Evolutionary conservation across 30 jellyfish, hydroid and myxozoan species (phyloP).

Genomic region (Clytia hemisphaerica): DNA sequence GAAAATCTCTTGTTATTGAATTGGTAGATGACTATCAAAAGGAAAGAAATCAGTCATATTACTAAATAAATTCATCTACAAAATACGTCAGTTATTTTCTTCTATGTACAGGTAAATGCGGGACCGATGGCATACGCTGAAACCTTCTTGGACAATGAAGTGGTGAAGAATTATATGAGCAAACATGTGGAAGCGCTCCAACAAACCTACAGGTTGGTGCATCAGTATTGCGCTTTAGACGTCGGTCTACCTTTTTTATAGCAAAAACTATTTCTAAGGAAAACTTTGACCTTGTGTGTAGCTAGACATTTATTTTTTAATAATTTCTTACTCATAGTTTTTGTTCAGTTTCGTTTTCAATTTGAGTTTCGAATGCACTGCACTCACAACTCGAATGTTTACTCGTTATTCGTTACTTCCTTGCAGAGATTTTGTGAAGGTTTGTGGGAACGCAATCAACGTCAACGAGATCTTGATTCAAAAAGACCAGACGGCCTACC

Average conservation of each 20-base stretch:
- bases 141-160: conserved; percentile 65
- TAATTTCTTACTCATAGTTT: too few relatives aligned
- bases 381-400: too few relatives aligned
- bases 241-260: not conserved
- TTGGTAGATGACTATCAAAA: not conserved
- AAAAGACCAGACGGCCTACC: conserved; percentile 79
- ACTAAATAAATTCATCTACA: not conserved
- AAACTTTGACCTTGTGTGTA: too few relatives aligned
- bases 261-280: too few relatives aligned
- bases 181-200: conserved; percentile 81
- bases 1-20: not conserved
- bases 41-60: not conserved
- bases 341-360: too few relatives aligned
- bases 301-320: too few relatives aligned
- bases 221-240: not conserved
- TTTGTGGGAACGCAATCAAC: conserved; percentile 83
- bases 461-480: conserved; percentile 61
- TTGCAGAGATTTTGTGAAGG: conserved; percentile 72
- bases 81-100: conserved; percentile 12
- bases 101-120: conserved; percentile 75
- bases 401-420: too few relatives aligned
- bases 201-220: conserved; percentile 59
- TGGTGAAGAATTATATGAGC: conserved; percentile 57
- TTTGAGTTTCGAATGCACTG: too few relatives aligned
- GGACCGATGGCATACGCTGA: conserved; percentile 98